phyloP scores from a whole-genome alignment of 1,140 invertebrate species.

The Solenopsis invicta region DNA sequence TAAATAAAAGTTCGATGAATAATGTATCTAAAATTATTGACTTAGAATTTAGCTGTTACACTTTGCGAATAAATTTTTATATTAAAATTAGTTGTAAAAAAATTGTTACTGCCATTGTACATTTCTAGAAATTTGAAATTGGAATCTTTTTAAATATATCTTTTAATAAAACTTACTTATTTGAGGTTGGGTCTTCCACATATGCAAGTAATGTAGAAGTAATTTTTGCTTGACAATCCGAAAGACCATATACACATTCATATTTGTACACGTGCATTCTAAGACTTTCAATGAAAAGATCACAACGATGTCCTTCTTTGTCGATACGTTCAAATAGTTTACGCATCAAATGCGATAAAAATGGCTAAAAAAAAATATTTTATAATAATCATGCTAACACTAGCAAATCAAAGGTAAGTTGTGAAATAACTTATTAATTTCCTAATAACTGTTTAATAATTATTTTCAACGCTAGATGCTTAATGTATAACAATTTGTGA shows the following conservation, averaged over 20 bases:
- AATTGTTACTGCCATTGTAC: not conserved
- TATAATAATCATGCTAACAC: not conserved
- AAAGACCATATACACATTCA: constrained; percentile 69
- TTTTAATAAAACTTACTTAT: constrained; percentile 56
- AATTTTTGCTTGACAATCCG: constrained; percentile 64
- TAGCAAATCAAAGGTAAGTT: not conserved
- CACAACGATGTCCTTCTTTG: constrained; percentile 68
- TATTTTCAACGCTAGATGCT: not conserved
- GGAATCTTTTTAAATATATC: not conserved
- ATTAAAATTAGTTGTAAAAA: no score
- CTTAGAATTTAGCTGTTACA: no score
- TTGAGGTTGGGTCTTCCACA: constrained; percentile 61
- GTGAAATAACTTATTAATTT: not conserved
- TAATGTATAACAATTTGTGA: not conserved
- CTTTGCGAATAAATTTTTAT: no score
- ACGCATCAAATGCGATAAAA: constrained; percentile 68
- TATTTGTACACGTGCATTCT: constrained; percentile 61
- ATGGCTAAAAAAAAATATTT: constrained; percentile 70
- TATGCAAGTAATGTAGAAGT: constrained; percentile 67
- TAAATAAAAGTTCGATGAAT: no score
- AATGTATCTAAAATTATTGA: no score
- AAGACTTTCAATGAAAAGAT: constrained; percentile 46
- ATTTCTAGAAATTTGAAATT: not conserved
- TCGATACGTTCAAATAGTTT: constrained; percentile 70
- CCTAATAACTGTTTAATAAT: not conserved